phyloP scores from a whole-genome alignment of 2,888 invertebrate species.

The Drosophila atroscutellata region DNA sequence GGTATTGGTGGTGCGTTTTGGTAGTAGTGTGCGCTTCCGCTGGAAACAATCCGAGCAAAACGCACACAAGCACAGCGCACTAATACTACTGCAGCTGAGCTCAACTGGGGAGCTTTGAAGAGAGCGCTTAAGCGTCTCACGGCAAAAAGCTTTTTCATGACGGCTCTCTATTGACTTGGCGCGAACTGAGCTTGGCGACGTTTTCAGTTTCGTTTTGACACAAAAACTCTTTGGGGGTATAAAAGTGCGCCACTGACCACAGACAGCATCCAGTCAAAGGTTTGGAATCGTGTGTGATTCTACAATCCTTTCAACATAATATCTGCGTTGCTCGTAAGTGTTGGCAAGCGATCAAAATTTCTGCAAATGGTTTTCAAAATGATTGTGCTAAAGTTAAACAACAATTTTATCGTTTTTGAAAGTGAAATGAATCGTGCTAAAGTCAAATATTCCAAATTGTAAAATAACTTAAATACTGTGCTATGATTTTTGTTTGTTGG shows the following conservation, averaged over 20 bases:
- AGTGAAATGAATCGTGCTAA: conserved; percentile 8
- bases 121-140: conserved; percentile 26
- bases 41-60: conserved; percentile 53
- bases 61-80: conserved; percentile 48
- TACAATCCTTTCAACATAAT: conserved; percentile 81
- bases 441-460: not conserved
- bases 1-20: conserved; percentile 44
- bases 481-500: conserved; percentile 1
- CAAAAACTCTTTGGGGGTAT: conserved; percentile 84
- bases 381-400: conserved; percentile 24
- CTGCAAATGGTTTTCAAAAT: conserved; percentile 5
- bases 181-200: conserved; percentile 56
- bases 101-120: conserved; percentile 34
- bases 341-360: conserved; percentile 85
- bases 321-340: conserved; percentile 75
- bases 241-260: conserved; percentile 85
- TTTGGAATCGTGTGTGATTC: conserved; percentile 85
- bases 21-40: conserved; percentile 69
- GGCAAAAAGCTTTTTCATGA: conserved; percentile 43
- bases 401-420: conserved; percentile 7
- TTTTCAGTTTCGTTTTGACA: conserved; percentile 76
- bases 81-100: conserved; percentile 31
- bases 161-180: conserved; percentile 44
- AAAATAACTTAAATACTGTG: conserved; percentile 1
- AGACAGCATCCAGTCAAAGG: conserved; percentile 86